Evolutionary conservation across 2,797 vertebrate genomes (phyloP).

Genomic region (Karalla daura): DNA sequence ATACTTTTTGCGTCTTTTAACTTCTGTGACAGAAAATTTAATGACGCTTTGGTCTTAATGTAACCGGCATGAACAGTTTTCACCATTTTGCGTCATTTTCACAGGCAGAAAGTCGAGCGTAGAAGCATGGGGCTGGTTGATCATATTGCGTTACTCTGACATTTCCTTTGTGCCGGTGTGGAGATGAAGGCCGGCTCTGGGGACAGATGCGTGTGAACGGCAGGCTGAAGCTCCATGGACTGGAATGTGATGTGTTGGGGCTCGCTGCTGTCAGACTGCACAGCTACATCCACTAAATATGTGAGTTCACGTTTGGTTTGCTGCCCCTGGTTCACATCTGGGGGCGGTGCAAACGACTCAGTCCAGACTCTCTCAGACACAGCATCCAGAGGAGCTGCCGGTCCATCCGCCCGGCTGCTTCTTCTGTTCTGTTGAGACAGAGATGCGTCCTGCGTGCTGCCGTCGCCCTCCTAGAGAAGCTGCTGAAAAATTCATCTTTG

Average conservation of each 20-base stretch:
- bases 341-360: not conserved
- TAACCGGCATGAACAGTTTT: too few species aligned
- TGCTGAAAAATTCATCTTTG: constrained; percentile 63
- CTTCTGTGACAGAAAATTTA: too few species aligned
- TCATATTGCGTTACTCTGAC: not conserved
- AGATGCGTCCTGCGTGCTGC: constrained; percentile 27
- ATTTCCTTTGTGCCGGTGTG: not conserved
- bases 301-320: constrained; percentile 7
- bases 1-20: too few species aligned
- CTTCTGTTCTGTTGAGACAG: constrained; percentile 1
- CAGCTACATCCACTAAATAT: not conserved
- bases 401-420: constrained; percentile 7
- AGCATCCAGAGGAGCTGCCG: not conserved
- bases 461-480: constrained; percentile 39
- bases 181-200: constrained; percentile 9
- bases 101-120: too few species aligned
- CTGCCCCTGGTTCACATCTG: not conserved
- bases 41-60: too few species aligned
- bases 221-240: not conserved
- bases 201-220: constrained; percentile 7
- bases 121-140: too few species aligned
- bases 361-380: too few species aligned
- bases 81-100: too few species aligned
- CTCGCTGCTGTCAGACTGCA: constrained; percentile 13
- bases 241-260: constrained; percentile 16